These are phyloP conservation scores for Myoxocephalus aenaeus DNA, from an alignment of 2,797 vertebrate genomes.

Conservation along the genomic window DNA sequence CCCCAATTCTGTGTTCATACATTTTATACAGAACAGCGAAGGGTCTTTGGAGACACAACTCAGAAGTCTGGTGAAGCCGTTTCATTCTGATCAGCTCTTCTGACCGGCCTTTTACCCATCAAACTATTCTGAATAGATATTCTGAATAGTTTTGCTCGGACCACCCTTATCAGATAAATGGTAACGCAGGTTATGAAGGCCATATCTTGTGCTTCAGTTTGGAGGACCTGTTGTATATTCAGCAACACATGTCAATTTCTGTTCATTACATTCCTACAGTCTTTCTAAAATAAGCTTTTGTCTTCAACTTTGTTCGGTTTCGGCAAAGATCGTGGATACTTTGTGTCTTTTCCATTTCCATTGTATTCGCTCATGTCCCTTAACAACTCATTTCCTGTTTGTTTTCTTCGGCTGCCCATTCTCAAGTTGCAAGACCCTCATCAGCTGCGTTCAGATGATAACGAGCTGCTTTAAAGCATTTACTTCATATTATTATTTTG, in stretches of 20 bases:
- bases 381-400: slow-evolving; percentile 22
- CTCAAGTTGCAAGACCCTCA: not conserved
- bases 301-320: no score
- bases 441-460: not conserved
- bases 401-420: not conserved
- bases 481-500: slow-evolving; percentile 21
- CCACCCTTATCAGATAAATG: not conserved
- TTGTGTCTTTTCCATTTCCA: not conserved
- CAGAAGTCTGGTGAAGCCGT: not conserved
- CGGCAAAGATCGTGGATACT: no score
- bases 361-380: not conserved
- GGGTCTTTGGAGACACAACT: not conserved
- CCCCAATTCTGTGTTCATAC: no score
- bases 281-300: no score
- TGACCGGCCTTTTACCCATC: no score
- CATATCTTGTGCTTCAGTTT: not conserved
- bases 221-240: not conserved
- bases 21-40: not conserved
- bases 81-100: not conserved
- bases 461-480: slow-evolving; percentile 21
- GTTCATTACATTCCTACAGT: no score
- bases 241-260: not conserved
- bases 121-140: no score
- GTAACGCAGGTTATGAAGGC: not conserved
- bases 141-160: not conserved